Conservation (phyloP, 1,140 invertebrate genomes). For the Lepidurus couesii region DNA sequence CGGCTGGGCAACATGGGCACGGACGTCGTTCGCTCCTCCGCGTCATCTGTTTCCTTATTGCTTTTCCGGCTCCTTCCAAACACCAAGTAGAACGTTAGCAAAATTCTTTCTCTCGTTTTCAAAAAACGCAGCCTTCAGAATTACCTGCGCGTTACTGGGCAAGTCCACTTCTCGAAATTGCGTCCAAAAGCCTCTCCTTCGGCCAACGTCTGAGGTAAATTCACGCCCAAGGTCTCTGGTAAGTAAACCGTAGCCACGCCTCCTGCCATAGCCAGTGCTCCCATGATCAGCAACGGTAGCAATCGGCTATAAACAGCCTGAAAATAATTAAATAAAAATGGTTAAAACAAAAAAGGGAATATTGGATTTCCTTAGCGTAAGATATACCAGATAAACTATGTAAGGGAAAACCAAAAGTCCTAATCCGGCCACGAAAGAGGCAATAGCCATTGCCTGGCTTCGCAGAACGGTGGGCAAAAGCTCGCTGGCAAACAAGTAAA, state of each 20-base stretch:
- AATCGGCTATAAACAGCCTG: slow-evolving; percentile 40
- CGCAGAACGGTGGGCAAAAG: slow-evolving; percentile 57
- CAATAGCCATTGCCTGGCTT: slow-evolving; percentile 59
- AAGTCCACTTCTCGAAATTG: slow-evolving; percentile 23
- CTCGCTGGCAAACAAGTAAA: slow-evolving; percentile 54
- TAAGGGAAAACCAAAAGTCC: slow-evolving; percentile 60
- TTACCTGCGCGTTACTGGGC: slow-evolving; percentile 24
- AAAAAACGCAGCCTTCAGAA: neutral
- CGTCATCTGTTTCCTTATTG: neutral
- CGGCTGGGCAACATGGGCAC: neutral
- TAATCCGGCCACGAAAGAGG: slow-evolving; percentile 59
- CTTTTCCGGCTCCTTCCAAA: neutral
- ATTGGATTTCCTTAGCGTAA: neutral
- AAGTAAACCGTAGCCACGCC: slow-evolving; percentile 40
- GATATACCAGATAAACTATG: slow-evolving; percentile 58
- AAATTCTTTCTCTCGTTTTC: neutral
- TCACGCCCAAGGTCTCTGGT: slow-evolving; percentile 38
- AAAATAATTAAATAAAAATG: slow-evolving; percentile 2
- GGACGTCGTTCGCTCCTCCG: neutral
- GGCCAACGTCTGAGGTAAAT: slow-evolving; percentile 31
- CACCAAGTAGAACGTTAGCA: neutral
- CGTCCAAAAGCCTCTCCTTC: slow-evolving; percentile 31
- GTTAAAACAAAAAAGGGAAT: neutral
- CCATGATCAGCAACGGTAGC: slow-evolving; percentile 42
- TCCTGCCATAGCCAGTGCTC: slow-evolving; percentile 39